A percentile compares a stretch with the other conserved stretches of the same genome.
phyloP scores from a whole-genome alignment of 1,140 invertebrate species.

The Drosophila lini region DNA sequence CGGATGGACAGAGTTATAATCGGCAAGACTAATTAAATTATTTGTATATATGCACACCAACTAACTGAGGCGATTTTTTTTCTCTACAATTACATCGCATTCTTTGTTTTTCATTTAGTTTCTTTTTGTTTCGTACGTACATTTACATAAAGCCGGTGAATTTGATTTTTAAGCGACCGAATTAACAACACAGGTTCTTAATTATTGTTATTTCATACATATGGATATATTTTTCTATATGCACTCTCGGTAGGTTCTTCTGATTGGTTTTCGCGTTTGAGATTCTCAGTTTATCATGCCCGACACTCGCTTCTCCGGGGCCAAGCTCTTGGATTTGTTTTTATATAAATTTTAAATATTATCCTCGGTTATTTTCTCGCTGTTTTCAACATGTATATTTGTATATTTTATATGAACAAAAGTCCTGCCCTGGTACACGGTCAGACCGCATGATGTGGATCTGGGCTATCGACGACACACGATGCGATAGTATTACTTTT shows the following conservation, averaged over 20 bases:
- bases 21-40: constrained; percentile 32
- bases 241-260: constrained; percentile 25
- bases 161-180: constrained; percentile 11
- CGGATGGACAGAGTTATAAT: constrained; percentile 3
- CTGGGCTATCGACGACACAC: neutral
- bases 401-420: constrained; percentile 44
- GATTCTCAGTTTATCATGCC: constrained; percentile 22
- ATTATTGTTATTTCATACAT: constrained; percentile 52
- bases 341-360: constrained; percentile 36
- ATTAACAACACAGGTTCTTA: constrained; percentile 48
- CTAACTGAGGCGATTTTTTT: constrained; percentile 11
- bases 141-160: constrained; percentile 47
- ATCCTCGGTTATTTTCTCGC: constrained; percentile 36
- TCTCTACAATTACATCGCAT: constrained; percentile 5
- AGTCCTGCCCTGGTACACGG: constrained; percentile 20
- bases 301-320: neutral
- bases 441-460: constrained; percentile 4
- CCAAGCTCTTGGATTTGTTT: constrained; percentile 7
- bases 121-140: constrained; percentile 18
- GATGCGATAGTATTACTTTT: neutral
- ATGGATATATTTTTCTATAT: constrained; percentile 42
- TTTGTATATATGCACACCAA: constrained; percentile 30
- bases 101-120: neutral
- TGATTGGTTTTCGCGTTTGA: constrained; percentile 19
- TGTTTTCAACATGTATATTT: constrained; percentile 47